Percentiles rank a stretch among this genome's conserved stretches.
Evolutionary conservation across 2,797 vertebrate genomes (phyloP).

Genomic region (Acestrorhynchus altus): DNA sequence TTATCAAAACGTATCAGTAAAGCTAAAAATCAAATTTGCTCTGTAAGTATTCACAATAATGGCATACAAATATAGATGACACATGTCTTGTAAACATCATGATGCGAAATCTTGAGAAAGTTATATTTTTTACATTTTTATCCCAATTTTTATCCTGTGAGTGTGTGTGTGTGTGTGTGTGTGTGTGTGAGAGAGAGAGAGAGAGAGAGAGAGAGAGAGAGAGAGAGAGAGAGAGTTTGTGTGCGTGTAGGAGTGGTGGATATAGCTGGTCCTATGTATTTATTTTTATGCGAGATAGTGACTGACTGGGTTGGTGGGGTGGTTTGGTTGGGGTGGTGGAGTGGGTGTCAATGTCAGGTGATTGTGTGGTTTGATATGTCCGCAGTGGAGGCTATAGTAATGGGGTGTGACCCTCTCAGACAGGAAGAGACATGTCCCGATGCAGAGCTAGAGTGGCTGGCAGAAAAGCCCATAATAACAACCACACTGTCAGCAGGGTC

Average conservation of each 20-base stretch:
- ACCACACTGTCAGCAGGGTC: slow-evolving; percentile 47
- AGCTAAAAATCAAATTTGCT: too few relatives aligned
- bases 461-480: slow-evolving; percentile 42
- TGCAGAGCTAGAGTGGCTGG: slow-evolving; percentile 34
- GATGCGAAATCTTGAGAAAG: too few relatives aligned
- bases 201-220: too few relatives aligned
- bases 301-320: slow-evolving; percentile 1
- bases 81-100: too few relatives aligned
- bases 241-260: not conserved
- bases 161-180: not conserved
- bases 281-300: slow-evolving; percentile 21
- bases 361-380: slow-evolving; percentile 48
- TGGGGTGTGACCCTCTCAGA: slow-evolving; percentile 47
- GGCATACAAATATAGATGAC: too few relatives aligned
- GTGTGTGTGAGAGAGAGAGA: too few relatives aligned
- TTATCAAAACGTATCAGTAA: too few relatives aligned
- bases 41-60: too few relatives aligned
- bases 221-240: not conserved
- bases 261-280: not conserved
- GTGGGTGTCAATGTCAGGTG: slow-evolving; percentile 42
- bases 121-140: not conserved
- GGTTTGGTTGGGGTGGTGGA: not conserved
- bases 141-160: not conserved
- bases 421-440: slow-evolving; percentile 48
- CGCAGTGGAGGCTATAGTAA: slow-evolving; percentile 44